These are phyloP conservation scores for Myripristis jacobus DNA, from an alignment of 2,797 vertebrate species.

Conservation along the genomic window DNA sequence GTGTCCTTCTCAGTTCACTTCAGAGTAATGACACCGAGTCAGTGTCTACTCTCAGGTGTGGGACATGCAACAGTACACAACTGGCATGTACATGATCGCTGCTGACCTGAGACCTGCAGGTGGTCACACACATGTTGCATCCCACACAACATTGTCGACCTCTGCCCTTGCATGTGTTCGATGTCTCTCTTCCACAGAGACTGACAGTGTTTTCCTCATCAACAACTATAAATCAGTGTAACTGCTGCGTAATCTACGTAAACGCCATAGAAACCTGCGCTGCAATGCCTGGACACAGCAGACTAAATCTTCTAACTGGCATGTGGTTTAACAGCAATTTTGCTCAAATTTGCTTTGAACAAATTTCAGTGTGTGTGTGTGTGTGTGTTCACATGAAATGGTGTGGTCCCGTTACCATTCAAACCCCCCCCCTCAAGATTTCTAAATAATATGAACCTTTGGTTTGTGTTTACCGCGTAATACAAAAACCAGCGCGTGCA, in stretches of 20 bases:
- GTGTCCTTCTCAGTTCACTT: background rate
- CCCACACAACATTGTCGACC: constrained; percentile 23
- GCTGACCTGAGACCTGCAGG: constrained; percentile 57
- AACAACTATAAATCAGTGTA: background rate
- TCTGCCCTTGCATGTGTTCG: constrained; percentile 56
- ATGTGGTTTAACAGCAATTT: too few relatives aligned
- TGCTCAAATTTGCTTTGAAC: too few relatives aligned
- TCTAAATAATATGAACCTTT: background rate
- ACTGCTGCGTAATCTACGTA: background rate
- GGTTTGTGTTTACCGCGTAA: constrained; percentile 33
- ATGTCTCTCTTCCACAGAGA: constrained; percentile 19
- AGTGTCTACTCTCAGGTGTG: constrained; percentile 8
- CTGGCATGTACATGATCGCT: constrained; percentile 26
- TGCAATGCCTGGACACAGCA: background rate
- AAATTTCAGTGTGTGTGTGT: background rate
- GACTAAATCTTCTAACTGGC: too few relatives aligned
- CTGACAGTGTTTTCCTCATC: constrained; percentile 22
- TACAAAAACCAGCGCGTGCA: constrained; percentile 30
- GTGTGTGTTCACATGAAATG: background rate
- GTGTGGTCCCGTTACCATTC: background rate
- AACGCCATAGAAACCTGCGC: background rate
- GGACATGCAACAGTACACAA: constrained; percentile 2
- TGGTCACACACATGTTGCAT: constrained; percentile 44
- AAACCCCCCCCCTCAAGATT: constrained; percentile 19
- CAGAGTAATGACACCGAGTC: constrained; percentile 22